Conservation (phyloP, 1,140 invertebrate genomes). For the Platyscapa corneri region DNA sequence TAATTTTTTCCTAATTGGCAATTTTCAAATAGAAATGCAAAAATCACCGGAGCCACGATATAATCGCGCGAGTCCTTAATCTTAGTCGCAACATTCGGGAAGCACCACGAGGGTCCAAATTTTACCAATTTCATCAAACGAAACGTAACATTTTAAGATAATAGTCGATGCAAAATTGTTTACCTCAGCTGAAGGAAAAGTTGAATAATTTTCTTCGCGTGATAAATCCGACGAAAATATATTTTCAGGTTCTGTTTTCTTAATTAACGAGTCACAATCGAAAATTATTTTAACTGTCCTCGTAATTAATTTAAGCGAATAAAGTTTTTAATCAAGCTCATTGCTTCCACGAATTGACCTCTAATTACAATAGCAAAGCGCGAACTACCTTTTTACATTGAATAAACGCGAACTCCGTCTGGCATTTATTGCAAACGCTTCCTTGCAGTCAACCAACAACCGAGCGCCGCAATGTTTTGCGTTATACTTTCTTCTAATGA, state of each 20-base stretch:
- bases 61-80: background rate
- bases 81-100: background rate
- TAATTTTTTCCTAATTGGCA: too few species aligned
- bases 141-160: background rate
- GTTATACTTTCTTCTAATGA: background rate
- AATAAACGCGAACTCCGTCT: background rate
- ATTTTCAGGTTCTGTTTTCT: too few species aligned
- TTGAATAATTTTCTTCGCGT: too few species aligned
- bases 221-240: too few species aligned
- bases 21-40: too few species aligned
- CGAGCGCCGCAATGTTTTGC: background rate
- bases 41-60: too few species aligned
- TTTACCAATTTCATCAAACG: background rate
- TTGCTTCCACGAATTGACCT: background rate
- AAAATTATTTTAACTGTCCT: too few species aligned
- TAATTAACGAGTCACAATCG: too few species aligned
- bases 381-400: background rate
- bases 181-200: too few species aligned
- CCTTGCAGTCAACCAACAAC: background rate
- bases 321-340: background rate
- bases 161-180: background rate
- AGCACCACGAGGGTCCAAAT: constrained; percentile 10
- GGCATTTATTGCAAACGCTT: background rate
- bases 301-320: background rate
- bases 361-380: background rate